Base-by-base conservation (phyloP, 2,113 vertebrate genomes). In the Nothocercus nigrocapillus region DNA sequence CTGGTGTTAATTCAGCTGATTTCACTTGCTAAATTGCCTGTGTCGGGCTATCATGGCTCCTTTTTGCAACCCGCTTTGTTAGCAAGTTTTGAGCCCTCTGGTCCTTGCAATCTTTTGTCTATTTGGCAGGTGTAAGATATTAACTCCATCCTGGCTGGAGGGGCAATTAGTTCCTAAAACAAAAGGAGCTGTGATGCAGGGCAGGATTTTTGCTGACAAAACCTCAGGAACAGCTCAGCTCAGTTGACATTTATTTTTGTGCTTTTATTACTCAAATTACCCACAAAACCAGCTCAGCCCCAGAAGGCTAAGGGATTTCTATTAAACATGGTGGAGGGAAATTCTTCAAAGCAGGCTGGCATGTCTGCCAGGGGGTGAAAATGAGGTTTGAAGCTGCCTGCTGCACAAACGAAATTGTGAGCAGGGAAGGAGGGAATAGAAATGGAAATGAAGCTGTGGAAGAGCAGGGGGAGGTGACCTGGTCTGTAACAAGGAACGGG, bases 301-400 rank as follows among this genome's bases (percentile, higher is more conserved):
- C n/a, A 67, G 69, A 95, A 91, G 76, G 51, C 51, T 88, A 51
- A 82, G 89, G 56, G 51, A 67, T 81, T 91, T 85, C 32, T 24
- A 80, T 88, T 93, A 85, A 91, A 59, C 90, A 89, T 66, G 74
- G 86, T 27, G 40, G 84, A 79, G 66, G 20, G 4, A 36, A 82
- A n/a, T 58, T 82, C 68, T 95, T 95, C 82, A 95, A 93, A 95
- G 90, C 42, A 44, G n/a, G 42, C 34, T 72, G 34, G 27, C 62
- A 93, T 62, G 63, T 72, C 75, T 93, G 79, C 72, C 76, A 80
- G 72, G 51, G 82, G 76, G 51, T 63, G 67, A 93, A 95, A 95
- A 83, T 75, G 56, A 86, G 28, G 22, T 81, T 88, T 93, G 76
- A 75, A 86, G 82, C 82, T 83, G 68, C 47, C 63, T 81, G 63